These are phyloP conservation scores for Trachelus troglodyta DNA, from an alignment of 2,888 invertebrate species.

Conservation along the genomic window DNA sequence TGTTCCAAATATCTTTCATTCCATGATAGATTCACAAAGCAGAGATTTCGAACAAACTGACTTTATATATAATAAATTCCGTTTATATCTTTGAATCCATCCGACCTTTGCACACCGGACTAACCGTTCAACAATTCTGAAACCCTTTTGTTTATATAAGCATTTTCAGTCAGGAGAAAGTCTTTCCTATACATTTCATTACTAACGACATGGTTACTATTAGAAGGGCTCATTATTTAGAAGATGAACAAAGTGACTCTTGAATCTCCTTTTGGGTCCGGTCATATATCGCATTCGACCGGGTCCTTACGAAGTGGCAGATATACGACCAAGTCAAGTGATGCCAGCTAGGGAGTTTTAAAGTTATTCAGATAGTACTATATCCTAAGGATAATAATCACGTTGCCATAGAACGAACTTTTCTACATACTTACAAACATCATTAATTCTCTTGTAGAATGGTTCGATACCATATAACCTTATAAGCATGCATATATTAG, in stretches of 20 bases:
- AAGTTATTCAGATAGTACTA: neutral
- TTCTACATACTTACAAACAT: neutral
- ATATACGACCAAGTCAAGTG: neutral
- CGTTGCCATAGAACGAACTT: neutral
- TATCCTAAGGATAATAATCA: neutral
- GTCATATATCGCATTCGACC: slow-evolving; percentile 5
- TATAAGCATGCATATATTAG: neutral
- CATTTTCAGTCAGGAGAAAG: no score
- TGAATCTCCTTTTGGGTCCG: slow-evolving; percentile 15
- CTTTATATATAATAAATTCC: no score
- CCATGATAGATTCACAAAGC: no score
- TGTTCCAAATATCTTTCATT: no score
- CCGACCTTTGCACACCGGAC: no score
- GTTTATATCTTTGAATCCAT: no score
- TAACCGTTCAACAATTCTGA: no score
- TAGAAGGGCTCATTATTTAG: neutral
- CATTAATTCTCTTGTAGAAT: neutral
- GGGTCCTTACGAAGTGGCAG: neutral
- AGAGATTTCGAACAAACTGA: no score
- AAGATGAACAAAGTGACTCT: slow-evolving; percentile 23
- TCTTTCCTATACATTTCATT: no score
- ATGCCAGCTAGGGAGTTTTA: neutral
- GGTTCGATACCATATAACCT: neutral
- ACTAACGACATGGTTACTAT: no score
- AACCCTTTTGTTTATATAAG: no score